Percentiles rank a stretch among this genome's conserved stretches.
Conservation (phyloP, 2,113 vertebrate species). For the Carettochelys insculpta region DNA sequence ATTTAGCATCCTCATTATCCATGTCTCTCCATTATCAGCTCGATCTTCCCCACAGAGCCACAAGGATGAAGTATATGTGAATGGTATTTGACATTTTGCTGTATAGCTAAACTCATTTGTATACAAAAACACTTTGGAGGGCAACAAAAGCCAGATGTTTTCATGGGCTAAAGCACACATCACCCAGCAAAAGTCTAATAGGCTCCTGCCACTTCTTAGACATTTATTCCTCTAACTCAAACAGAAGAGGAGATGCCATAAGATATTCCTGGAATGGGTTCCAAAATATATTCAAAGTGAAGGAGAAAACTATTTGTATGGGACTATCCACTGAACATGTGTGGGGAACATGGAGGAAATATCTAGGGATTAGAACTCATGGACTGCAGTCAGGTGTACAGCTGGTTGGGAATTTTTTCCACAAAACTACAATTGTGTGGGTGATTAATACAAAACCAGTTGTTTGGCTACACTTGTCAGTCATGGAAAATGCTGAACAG, state of each 20-base stretch:
- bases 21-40: neutral
- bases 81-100: neutral
- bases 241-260: neutral
- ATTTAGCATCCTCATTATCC: neutral
- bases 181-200: neutral
- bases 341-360: neutral
- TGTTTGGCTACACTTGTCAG: neutral
- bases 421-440: neutral
- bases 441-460: neutral
- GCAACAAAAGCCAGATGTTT: neutral
- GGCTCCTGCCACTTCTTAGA: neutral
- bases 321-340: neutral
- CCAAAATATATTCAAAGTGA: rapidly evolving
- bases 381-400: neutral
- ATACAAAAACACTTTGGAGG: rapidly evolving
- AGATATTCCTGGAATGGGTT: neutral
- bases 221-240: neutral
- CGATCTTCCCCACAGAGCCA: neutral
- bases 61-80: neutral
- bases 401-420: neutral
- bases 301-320: neutral
- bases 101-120: neutral
- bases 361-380: neutral
- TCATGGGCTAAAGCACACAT: neutral
- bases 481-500: neutral